Conservation (phyloP, 1,140 invertebrate genomes). For the Pseudomyrmex cubaensis region DNA sequence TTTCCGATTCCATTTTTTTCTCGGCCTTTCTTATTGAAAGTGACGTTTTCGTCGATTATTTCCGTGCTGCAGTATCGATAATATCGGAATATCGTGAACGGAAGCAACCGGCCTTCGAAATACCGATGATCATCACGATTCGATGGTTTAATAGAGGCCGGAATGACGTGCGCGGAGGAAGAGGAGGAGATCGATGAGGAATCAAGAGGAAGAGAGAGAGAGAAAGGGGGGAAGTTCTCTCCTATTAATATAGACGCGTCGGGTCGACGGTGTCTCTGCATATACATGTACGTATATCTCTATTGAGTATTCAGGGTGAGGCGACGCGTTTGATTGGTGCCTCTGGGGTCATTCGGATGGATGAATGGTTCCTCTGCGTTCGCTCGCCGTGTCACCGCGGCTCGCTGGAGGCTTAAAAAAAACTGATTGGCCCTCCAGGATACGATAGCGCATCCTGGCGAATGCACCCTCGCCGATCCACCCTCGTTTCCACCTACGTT, state of each 20-base stretch:
- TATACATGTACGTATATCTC: slow-evolving; percentile 63
- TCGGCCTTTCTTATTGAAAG: background rate
- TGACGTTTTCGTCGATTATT: background rate
- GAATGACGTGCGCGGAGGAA: background rate
- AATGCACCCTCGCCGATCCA: slow-evolving; percentile 34
- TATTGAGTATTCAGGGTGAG: slow-evolving; percentile 73
- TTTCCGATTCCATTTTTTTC: background rate
- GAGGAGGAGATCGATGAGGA: slow-evolving; percentile 53
- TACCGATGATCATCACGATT: slow-evolving; percentile 27
- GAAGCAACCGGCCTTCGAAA: slow-evolving; percentile 11
- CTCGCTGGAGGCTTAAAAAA: slow-evolving; percentile 70
- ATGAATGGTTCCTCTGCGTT: slow-evolving; percentile 74
- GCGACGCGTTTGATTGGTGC: slow-evolving; percentile 76
- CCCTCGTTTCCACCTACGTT: background rate
- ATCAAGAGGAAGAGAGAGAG: slow-evolving; percentile 7
- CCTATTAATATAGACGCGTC: slow-evolving; percentile 70
- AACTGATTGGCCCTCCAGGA: slow-evolving; percentile 77
- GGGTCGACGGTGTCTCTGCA: slow-evolving; percentile 38
- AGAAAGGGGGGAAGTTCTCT: slow-evolving; percentile 52
- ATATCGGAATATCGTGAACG: slow-evolving; percentile 9
- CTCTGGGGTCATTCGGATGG: slow-evolving; percentile 75
- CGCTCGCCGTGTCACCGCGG: slow-evolving; percentile 67
- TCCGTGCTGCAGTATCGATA: slow-evolving; percentile 23
- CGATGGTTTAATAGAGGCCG: slow-evolving; percentile 28
- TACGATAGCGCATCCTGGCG: slow-evolving; percentile 62